Percentiles rank a stretch among this genome's conserved stretches.
Conservation (phyloP, 2,113 vertebrate species). For the Urocynchramus pylzowi region DNA sequence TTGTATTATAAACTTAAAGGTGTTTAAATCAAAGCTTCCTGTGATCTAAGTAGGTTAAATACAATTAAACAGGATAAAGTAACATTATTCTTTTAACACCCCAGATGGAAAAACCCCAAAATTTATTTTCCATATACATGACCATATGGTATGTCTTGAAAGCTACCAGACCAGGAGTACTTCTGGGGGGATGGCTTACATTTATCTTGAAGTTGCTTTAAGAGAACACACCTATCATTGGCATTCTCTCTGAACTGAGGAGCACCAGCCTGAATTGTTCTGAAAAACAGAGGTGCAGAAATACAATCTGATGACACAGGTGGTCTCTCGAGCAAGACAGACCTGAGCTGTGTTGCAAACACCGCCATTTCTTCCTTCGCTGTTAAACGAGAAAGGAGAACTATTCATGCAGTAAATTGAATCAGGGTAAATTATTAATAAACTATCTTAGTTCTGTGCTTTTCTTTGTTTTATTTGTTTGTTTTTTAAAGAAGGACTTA, state of each 20-base stretch:
- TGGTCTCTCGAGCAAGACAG: not conserved
- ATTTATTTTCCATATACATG: not conserved
- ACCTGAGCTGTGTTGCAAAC: not conserved
- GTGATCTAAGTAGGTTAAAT: not conserved
- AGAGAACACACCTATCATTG: not conserved
- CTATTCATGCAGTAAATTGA: not conserved
- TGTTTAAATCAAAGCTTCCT: not conserved
- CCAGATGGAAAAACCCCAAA: not conserved
- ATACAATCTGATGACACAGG: not conserved
- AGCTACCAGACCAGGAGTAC: not conserved
- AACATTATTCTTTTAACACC: not conserved
- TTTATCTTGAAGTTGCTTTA: not conserved
- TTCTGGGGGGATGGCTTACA: not conserved
- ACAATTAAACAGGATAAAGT: not conserved
- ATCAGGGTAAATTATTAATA: not conserved
- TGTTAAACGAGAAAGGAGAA: not conserved
- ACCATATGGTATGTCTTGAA: not conserved
- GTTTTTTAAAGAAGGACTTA: not conserved
- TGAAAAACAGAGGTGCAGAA: not conserved
- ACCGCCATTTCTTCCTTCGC: fast-evolving
- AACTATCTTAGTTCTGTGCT: not conserved
- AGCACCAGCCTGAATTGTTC: not conserved
- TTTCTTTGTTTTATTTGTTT: not conserved
- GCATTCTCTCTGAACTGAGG: not conserved
- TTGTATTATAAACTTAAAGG: not conserved